Evolutionary conservation across 2,113 vertebrate species (phyloP).

Genomic region (Ornithorhynchus anatinus): DNA sequence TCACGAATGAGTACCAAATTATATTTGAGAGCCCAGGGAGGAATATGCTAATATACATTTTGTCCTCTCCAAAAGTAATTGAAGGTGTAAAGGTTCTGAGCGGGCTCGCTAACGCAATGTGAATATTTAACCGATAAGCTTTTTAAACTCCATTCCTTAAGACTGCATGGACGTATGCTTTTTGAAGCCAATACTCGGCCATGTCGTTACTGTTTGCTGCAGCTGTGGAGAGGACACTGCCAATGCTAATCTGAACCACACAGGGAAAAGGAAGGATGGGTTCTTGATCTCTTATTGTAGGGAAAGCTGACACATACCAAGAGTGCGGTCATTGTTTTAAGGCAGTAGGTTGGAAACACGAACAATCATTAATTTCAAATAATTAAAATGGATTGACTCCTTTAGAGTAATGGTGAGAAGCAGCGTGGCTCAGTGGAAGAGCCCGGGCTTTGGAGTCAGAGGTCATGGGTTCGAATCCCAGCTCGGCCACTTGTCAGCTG

Average conservation of each 20-base stretch:
- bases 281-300: background rate
- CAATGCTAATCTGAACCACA: background rate
- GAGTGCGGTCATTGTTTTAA: background rate
- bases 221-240: background rate
- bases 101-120: slow-evolving; percentile 20
- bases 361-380: background rate
- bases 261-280: background rate
- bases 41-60: slow-evolving; percentile 58
- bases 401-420: too few species aligned
- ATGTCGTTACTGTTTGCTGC: background rate
- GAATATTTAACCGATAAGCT: slow-evolving; percentile 22
- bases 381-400: background rate
- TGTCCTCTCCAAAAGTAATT: slow-evolving; percentile 44
- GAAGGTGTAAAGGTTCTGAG: slow-evolving; percentile 39
- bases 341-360: background rate
- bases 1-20: slow-evolving; percentile 42
- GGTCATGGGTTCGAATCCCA: too few species aligned
- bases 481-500: too few species aligned
- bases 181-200: background rate
- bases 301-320: background rate
- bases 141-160: slow-evolving; percentile 34
- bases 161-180: background rate
- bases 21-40: slow-evolving; percentile 66
- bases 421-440: too few species aligned
- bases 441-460: too few species aligned